A percentile compares a stretch with the other conserved stretches of the same genome.
Evolutionary conservation across 2,797 vertebrate species (phyloP).

Genomic region (Tapera naevia): DNA sequence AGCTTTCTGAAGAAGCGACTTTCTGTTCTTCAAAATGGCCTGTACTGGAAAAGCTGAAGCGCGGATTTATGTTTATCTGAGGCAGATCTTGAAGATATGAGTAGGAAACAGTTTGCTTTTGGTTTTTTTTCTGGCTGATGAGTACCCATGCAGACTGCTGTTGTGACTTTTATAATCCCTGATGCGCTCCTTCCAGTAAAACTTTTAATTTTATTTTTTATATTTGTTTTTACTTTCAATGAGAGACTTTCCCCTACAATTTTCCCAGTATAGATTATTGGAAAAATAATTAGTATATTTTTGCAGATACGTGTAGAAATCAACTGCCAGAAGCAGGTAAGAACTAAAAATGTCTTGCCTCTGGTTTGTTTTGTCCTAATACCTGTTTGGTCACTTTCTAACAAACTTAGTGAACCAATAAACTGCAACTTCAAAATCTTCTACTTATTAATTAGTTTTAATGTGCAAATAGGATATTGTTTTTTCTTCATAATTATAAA

Average conservation of each 20-base stretch:
- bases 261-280: neutral
- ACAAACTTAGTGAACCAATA: neutral
- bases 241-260: neutral
- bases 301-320: neutral
- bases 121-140: neutral
- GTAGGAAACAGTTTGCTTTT: neutral
- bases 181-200: neutral
- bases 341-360: neutral
- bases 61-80: neutral
- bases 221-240: neutral
- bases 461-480: neutral
- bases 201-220: neutral
- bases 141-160: neutral
- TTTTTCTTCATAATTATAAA: neutral
- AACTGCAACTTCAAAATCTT: neutral
- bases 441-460: neutral
- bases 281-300: neutral
- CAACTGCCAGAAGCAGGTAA: neutral
- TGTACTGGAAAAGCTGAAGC: fast-evolving
- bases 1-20: neutral
- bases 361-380: neutral
- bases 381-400: neutral
- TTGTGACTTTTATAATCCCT: neutral
- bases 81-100: neutral
- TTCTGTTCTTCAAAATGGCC: neutral